Percentiles rank a stretch among this genome's conserved stretches.
phyloP scores from a whole-genome alignment of 2,888 invertebrate species.

The Drosophila ezoana region DNA sequence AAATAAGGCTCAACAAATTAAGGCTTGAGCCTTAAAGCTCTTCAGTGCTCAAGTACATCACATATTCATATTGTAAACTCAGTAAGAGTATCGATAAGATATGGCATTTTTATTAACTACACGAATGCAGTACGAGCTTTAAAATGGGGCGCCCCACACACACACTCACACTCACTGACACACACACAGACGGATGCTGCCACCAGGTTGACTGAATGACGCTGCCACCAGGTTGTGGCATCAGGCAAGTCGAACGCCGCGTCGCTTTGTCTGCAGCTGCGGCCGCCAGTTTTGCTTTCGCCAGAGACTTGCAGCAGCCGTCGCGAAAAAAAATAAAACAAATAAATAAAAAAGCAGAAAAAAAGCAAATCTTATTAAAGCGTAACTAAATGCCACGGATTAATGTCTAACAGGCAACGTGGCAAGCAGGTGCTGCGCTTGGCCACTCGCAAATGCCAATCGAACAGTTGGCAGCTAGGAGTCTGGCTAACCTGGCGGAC shows the following conservation, averaged over 20 bases:
- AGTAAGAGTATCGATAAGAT: constrained; percentile 27
- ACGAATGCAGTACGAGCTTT: constrained; percentile 21
- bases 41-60: not conserved
- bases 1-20: too few species aligned
- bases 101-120: constrained; percentile 53
- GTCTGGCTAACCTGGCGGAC: constrained; percentile 35
- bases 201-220: constrained; percentile 7
- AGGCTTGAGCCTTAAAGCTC: too few species aligned
- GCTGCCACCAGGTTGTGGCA: constrained; percentile 29
- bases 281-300: constrained; percentile 43
- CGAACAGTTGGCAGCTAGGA: constrained; percentile 50
- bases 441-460: constrained; percentile 56
- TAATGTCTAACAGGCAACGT: constrained; percentile 70
- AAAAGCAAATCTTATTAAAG: constrained; percentile 69
- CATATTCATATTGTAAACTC: too few species aligned
- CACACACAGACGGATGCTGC: constrained; percentile 4
- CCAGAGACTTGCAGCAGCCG: constrained; percentile 32
- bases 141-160: constrained; percentile 62
- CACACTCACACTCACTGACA: too few species aligned
- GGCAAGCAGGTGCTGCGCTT: constrained; percentile 58
- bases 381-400: constrained; percentile 77
- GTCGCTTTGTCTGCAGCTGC: constrained; percentile 64
- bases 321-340: constrained; percentile 17
- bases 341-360: constrained; percentile 4
- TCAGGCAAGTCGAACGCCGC: constrained; percentile 47